Percentiles rank a stretch among this genome's conserved stretches.
phyloP scores from a whole-genome alignment of 2,888 invertebrate species.

The Acheta domesticus region DNA sequence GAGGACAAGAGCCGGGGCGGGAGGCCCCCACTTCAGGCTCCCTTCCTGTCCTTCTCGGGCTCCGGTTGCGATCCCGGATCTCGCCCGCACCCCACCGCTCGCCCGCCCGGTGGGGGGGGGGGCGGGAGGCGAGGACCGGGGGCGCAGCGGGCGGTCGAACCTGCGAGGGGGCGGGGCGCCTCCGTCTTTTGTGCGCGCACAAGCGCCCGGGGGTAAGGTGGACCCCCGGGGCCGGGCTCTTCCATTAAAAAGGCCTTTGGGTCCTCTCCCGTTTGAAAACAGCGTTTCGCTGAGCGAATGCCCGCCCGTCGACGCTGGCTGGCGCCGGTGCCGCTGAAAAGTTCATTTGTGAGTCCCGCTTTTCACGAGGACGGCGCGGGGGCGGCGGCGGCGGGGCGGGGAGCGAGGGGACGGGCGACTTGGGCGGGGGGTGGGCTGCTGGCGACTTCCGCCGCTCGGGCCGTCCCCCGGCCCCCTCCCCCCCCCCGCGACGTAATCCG shows the following conservation, averaged over 20 bases:
- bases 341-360: conserved; percentile 11
- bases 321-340: neutral
- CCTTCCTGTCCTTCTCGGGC: neutral
- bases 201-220: neutral
- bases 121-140: too few species aligned
- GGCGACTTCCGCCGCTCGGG: neutral
- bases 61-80: neutral
- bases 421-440: neutral
- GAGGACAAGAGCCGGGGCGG: too few species aligned
- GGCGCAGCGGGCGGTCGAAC: neutral
- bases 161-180: neutral
- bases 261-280: conserved; percentile 18
- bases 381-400: neutral
- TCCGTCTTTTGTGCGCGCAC: neutral
- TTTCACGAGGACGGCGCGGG: neutral
- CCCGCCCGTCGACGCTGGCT: neutral
- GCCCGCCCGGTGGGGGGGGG: neutral
- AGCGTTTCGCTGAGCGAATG: conserved; percentile 10
- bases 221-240: neutral
- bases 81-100: neutral
- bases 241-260: conserved; percentile 18
- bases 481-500: neutral
- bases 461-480: neutral
- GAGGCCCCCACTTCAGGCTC: too few species aligned
- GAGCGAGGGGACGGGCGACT: neutral